Evolutionary conservation across 1,140 invertebrate species (phyloP).

Genomic region (Plectrocnemia conspersa): DNA sequence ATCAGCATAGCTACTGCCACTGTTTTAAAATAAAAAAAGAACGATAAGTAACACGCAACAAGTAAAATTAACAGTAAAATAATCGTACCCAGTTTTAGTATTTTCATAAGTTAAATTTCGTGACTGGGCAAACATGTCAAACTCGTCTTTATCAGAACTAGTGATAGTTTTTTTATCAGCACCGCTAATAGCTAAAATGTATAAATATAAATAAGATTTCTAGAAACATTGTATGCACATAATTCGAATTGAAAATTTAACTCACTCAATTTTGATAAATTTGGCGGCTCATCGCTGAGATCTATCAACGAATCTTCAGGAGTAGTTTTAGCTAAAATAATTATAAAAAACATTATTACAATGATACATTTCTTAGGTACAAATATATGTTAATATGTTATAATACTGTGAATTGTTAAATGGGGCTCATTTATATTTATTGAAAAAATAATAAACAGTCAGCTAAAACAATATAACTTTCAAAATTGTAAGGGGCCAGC

Average conservation of each 20-base stretch:
- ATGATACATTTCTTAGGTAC: too few species aligned
- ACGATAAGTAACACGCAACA: too few species aligned
- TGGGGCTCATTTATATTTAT: too few species aligned
- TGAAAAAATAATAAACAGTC: too few species aligned
- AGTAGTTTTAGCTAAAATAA: slow-evolving; percentile 30
- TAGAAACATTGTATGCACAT: too few species aligned
- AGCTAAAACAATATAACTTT: too few species aligned
- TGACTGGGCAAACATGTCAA: slow-evolving; percentile 90
- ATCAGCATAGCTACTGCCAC: slow-evolving; percentile 69
- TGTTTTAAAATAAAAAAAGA: slow-evolving; percentile 37
- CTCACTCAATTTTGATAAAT: slow-evolving; percentile 40
- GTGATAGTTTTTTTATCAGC: slow-evolving; percentile 18
- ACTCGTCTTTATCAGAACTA: slow-evolving; percentile 57
- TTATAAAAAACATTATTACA: not conserved
- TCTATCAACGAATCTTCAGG: slow-evolving; percentile 68
- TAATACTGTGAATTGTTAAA: too few species aligned
- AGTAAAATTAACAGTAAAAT: not conserved
- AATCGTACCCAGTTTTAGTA: slow-evolving; percentile 58
- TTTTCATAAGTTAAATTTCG: slow-evolving; percentile 65
- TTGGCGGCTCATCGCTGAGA: slow-evolving; percentile 52
- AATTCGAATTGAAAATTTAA: too few species aligned
- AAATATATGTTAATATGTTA: too few species aligned
- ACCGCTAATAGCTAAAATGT: slow-evolving; percentile 23
- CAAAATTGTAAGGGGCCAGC: too few species aligned
- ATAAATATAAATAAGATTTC: slow-evolving; percentile 15